Conservation (phyloP, 1,140 invertebrate species). For the Drosophila willistoni region DNA sequence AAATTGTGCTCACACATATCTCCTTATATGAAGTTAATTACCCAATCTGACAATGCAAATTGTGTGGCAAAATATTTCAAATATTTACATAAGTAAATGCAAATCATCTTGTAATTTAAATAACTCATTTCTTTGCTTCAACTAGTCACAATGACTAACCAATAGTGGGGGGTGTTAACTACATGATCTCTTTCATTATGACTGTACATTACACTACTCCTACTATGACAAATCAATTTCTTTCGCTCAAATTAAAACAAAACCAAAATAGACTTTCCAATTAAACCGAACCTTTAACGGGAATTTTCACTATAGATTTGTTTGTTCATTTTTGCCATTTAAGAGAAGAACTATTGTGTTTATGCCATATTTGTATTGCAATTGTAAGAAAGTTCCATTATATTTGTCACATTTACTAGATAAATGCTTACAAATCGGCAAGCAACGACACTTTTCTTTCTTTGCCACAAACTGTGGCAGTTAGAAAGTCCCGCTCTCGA, state of each 20-base stretch:
- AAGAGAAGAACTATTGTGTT: conserved; percentile 10
- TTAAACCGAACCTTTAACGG: conserved; percentile 12
- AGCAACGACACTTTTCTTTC: conserved; percentile 62
- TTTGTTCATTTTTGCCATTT: conserved; percentile 14
- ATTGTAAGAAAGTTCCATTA: conserved; percentile 18
- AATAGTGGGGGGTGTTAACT: background rate
- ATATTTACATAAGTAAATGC: background rate
- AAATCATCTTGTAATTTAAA: background rate
- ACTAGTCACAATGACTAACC: background rate
- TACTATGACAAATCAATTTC: conserved; percentile 15
- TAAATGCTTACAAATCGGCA: conserved; percentile 60
- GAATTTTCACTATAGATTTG: conserved; percentile 10
- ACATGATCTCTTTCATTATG: background rate
- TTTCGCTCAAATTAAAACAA: conserved; percentile 13
- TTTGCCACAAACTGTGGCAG: conserved; percentile 33
- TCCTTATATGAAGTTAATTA: background rate
- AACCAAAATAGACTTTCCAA: conserved; percentile 7
- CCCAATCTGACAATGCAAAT: background rate
- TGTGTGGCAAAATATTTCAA: background rate
- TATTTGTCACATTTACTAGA: conserved; percentile 33
- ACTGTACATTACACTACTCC: background rate
- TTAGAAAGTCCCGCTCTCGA: conserved; percentile 64
- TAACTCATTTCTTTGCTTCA: background rate
- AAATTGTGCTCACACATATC: background rate
- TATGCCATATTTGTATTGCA: conserved; percentile 1